These are phyloP conservation scores for Istiophorus platypterus DNA, from an alignment of 2,113 vertebrate genomes.

Conservation along the genomic window DNA sequence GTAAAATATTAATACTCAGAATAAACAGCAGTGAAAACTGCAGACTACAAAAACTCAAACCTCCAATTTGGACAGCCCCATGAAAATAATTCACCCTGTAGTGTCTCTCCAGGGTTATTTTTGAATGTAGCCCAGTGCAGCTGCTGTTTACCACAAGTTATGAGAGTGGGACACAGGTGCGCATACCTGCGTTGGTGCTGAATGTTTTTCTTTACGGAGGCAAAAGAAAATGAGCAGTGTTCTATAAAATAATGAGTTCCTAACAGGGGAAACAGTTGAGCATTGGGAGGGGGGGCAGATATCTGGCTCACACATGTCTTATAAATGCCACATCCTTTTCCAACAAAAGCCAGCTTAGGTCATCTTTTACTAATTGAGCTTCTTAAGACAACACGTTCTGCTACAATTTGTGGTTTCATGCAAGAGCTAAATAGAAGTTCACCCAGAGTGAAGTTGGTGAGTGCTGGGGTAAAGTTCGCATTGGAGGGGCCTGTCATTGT, in stretches of 20 bases:
- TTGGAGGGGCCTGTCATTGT: constrained; percentile 3
- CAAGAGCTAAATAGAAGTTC: constrained; percentile 40
- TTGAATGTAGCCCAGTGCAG: neutral
- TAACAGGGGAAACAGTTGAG: constrained; percentile 3
- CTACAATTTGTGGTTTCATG: constrained; percentile 68
- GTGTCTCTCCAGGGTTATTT: neutral
- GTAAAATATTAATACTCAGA: neutral
- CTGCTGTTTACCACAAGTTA: constrained; percentile 23
- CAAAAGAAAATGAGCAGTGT: constrained; percentile 2
- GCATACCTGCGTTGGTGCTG: constrained; percentile 51
- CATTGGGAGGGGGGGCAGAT: constrained; percentile 2
- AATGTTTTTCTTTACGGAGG: constrained; percentile 34
- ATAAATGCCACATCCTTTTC: constrained; percentile 41
- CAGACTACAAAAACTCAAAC: neutral
- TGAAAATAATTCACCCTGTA: constrained; percentile 17
- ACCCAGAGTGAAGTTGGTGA: constrained; percentile 41
- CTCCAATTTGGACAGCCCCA: neutral
- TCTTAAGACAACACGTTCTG: constrained; percentile 58
- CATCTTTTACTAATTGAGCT: constrained; percentile 71
- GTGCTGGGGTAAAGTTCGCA: constrained; percentile 24
- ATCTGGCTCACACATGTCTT: constrained; percentile 61
- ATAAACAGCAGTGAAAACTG: neutral
- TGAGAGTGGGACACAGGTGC: constrained; percentile 54
- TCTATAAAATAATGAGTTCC: constrained; percentile 17
- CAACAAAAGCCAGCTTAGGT: constrained; percentile 45